Percentiles rank a stretch among this genome's conserved stretches.
Evolutionary conservation across 2,888 invertebrate genomes (phyloP).

Genomic region (Salticus scenicus): DNA sequence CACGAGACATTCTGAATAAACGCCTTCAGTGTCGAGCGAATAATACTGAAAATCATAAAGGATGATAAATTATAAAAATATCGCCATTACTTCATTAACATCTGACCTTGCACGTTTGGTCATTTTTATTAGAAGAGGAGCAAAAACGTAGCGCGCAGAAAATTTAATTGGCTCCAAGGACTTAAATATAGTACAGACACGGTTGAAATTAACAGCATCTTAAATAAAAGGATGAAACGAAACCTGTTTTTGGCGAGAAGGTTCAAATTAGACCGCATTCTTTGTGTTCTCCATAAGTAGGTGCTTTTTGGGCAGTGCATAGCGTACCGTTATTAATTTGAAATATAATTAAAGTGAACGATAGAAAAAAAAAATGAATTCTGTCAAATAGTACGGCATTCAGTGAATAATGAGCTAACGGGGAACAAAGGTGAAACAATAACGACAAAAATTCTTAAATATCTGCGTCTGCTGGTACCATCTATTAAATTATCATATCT

Average conservation of each 20-base stretch:
- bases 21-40: slow-evolving; percentile 65
- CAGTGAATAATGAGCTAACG: neutral
- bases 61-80: slow-evolving; percentile 68
- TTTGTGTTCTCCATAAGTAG: slow-evolving; percentile 1
- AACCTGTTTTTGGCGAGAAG: slow-evolving; percentile 27
- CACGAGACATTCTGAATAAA: slow-evolving; percentile 66
- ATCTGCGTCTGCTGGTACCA: neutral
- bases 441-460: neutral
- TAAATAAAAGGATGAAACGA: slow-evolving; percentile 1
- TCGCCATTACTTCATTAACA: slow-evolving; percentile 68
- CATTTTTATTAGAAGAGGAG: slow-evolving; percentile 46
- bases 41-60: slow-evolving; percentile 65
- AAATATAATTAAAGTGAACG: neutral
- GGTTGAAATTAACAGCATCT: slow-evolving; percentile 21
- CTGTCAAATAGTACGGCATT: slow-evolving; percentile 8
- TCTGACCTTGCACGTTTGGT: slow-evolving; percentile 56
- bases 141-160: slow-evolving; percentile 35
- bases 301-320: slow-evolving; percentile 8
- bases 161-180: slow-evolving; percentile 54
- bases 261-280: slow-evolving; percentile 29
- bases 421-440: neutral
- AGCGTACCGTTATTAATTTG: neutral
- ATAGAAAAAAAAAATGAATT: neutral
- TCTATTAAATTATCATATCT: neutral
- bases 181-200: slow-evolving; percentile 31